Base-by-base conservation (phyloP, 2,797 vertebrate species). In the Varecia variegata region DNA sequence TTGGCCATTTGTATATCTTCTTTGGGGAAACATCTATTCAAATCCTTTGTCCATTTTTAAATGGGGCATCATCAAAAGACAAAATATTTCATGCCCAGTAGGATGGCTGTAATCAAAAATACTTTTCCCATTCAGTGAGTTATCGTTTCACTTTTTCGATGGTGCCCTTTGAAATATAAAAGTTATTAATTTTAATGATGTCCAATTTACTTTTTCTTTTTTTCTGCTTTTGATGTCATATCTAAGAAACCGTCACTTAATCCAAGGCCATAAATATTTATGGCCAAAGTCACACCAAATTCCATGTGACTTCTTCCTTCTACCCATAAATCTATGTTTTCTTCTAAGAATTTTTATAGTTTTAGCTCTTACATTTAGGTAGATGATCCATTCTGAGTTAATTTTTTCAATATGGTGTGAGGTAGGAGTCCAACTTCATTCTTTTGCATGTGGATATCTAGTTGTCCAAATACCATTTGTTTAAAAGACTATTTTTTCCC, bases 11-110 rank as follows among this genome's bases (percentile, higher is more conserved):
- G 3, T 95, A 6, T 82, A 79, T 84, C 35, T 76, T 95, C 35
- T 85, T 88, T 97, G 86, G 54, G 73, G 79, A 91, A 86, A 91
- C 38, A 7, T 50, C n/a, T 47, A n/a, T 85, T 96, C 35, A 96
- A 35, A 93, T 91, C 54, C 6, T 73, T 74, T 92, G 30, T 15
- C 43, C 54, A 52, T 95, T 97, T 93, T 81, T 43, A 73, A 65
- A 18, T 65, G n/a, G 7, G 14, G 62, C 32, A 65, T 65, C 32
- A n/a, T 65, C 17, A n/a, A 65, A 65, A n/a, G 32, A 65, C 15
- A 65, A 65, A 65, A n/a, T 65, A 20, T 65, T n/a, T 65, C 62
- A 65, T 7, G 3, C 17, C 7, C 15, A 17, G 1, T 65, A n/a
- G 62, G 32, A 18, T 65, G 32, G 32, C 62, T 65, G n/a, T 65